Evolutionary conservation across 2,888 invertebrate species (phyloP).

Genomic region (Zygogramma bicolorata): DNA sequence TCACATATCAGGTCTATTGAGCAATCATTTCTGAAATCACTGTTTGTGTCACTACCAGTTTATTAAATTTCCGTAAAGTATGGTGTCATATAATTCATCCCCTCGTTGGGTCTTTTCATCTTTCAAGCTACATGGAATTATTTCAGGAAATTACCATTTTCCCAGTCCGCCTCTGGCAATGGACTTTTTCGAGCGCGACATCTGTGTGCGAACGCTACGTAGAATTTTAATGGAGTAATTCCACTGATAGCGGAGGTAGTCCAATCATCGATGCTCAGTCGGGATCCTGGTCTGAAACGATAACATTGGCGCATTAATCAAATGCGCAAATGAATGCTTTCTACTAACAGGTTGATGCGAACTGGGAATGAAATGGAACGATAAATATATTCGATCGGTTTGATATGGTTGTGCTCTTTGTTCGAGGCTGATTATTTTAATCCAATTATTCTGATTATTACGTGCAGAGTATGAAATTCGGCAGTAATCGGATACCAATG

Average conservation of each 20-base stretch:
- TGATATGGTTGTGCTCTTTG: not conserved
- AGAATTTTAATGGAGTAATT: not conserved
- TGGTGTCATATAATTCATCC: too few species aligned
- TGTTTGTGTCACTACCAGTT: too few species aligned
- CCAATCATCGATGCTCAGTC: not conserved
- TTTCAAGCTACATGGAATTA: not conserved
- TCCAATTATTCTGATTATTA: not conserved
- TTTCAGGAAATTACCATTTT: not conserved
- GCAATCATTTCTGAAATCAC: too few species aligned
- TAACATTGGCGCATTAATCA: slow-evolving; percentile 5
- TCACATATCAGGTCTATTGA: too few species aligned
- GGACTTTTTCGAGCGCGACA: not conserved
- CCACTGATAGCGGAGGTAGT: not conserved
- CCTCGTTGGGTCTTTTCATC: not conserved
- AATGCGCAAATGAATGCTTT: not conserved
- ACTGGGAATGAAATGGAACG: not conserved
- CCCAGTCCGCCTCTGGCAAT: not conserved
- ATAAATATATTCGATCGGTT: not conserved
- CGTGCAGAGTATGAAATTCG: too few species aligned
- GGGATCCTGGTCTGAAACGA: not conserved
- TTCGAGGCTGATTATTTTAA: not conserved
- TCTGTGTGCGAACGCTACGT: not conserved
- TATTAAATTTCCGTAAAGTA: too few species aligned
- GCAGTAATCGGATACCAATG: too few species aligned
- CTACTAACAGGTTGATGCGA: not conserved